These are phyloP conservation scores for Acanthurus leucopareius DNA, from an alignment of 2,797 vertebrate species.

Conservation along the genomic window DNA sequence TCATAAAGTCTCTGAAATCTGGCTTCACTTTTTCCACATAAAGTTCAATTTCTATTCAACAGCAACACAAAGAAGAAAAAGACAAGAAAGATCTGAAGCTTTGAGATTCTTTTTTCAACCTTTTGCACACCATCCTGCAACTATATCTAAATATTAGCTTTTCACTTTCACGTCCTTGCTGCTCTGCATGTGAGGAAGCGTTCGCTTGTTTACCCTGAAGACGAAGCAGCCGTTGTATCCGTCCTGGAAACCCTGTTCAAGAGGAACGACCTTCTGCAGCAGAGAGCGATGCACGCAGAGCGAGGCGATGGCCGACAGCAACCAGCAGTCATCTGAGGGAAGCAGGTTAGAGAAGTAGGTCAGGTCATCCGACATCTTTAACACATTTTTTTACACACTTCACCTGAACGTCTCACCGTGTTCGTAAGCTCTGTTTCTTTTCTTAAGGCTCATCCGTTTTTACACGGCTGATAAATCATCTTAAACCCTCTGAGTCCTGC, in stretches of 20 bases:
- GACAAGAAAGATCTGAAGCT: not conserved
- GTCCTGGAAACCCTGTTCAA: slow-evolving; percentile 77
- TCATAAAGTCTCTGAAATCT: not conserved
- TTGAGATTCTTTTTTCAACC: not conserved
- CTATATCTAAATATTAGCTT: not conserved
- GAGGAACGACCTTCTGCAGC: slow-evolving; percentile 82
- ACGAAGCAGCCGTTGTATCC: slow-evolving; percentile 83
- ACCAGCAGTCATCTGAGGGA: slow-evolving; percentile 85
- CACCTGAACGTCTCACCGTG: not conserved
- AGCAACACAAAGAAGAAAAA: not conserved
- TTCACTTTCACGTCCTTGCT: too few relatives aligned
- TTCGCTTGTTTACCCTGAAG: slow-evolving; percentile 79
- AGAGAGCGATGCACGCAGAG: slow-evolving; percentile 78
- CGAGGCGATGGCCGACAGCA: slow-evolving; percentile 85
- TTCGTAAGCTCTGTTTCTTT: not conserved
- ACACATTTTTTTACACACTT: not conserved
- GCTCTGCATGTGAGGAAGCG: not conserved
- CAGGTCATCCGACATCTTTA: not conserved
- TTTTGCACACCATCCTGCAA: too few relatives aligned
- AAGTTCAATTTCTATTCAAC: too few relatives aligned
- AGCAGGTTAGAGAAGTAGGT: not conserved
- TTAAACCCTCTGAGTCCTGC: not conserved
- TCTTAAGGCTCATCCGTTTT: not conserved
- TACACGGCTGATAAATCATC: not conserved
- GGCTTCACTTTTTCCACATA: too few relatives aligned